These are phyloP conservation scores for Anneissia japonica DNA, from an alignment of 35 echinoderm and acorn worm genomes.

Conservation along the genomic window DNA sequence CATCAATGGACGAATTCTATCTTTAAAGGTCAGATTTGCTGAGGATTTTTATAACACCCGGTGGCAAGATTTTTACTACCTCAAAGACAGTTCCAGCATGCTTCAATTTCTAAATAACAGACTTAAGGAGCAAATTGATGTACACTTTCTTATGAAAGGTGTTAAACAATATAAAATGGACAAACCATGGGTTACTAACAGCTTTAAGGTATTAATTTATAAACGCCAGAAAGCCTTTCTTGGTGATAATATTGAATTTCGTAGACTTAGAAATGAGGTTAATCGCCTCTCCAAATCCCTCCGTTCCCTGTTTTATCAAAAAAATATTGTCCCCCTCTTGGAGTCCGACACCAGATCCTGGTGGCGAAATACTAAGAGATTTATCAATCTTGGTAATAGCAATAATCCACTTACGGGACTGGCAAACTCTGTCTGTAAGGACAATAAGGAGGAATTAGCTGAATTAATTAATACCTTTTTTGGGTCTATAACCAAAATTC, in stretches of 20 bases:
- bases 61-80: no score
- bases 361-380: slow-evolving; percentile 14
- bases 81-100: no score
- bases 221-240: background rate
- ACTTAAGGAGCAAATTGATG: no score
- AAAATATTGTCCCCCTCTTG: background rate
- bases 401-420: background rate
- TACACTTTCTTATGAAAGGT: background rate
- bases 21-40: no score
- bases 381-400: background rate
- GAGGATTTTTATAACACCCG: no score
- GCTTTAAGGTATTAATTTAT: background rate
- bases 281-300: background rate
- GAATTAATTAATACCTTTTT: background rate
- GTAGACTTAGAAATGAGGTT: slow-evolving; percentile 7
- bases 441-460: background rate
- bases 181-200: slow-evolving; percentile 26
- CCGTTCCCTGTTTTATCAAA: background rate
- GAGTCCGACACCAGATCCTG: background rate
- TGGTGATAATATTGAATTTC: background rate
- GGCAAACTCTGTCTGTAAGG: background rate
- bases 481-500: background rate
- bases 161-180: background rate
- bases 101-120: no score
- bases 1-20: no score